Base-by-base conservation (phyloP, 92 coral and sea anemone genomes). In the Epizoanthus scotinus region DNA sequence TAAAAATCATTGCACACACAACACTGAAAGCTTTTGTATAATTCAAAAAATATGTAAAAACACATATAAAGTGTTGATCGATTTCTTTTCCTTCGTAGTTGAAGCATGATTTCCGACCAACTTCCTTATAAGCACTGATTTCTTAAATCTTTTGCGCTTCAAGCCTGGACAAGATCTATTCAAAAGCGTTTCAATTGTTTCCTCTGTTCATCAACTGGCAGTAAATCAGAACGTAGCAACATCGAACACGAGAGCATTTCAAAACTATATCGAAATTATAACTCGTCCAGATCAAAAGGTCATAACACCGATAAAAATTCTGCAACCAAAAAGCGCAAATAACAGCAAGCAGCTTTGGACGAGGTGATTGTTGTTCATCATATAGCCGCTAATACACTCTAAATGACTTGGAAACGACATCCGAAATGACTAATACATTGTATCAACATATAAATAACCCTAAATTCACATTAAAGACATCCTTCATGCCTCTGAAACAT, bases 211-310 rank as follows among this genome's bases (percentile, higher is more conserved):
- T 17, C 7, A 64, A 64, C 6, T 27, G 44, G n/a, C 36, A 5
- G 31, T 28, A 29, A 28, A 64, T 15, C 12, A 5, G 36, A 38
- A 58, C 5, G 34, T 29, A 59, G 26, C 8, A 59, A 40, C 7
- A 5, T 13, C 19, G 54, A 58, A 59, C 19, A 25, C 49, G 15
- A n/a, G 49, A 38, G 54, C 19, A 20, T 36, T 59, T 59, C 25
- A 36, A 75, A 38, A 22, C 69, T 75, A 20, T 12, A 59, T 59
- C 25, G 22, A 75, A 38, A 22, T 57, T 75, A 20, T 12, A 59
- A 36, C 36, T 31, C 15, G 31, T 21, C 68, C 63, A 36, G 68
- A 75, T 75, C 81, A 75, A 75, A 75, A 58, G 81, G 70, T 64
- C 70, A 64, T 17, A 7, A 18, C 70, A 64, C 49, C 53, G 36